Percentiles rank a stretch among this genome's conserved stretches.
Conservation (phyloP, 2,888 invertebrate genomes). For the Aspidiotus destructor region DNA sequence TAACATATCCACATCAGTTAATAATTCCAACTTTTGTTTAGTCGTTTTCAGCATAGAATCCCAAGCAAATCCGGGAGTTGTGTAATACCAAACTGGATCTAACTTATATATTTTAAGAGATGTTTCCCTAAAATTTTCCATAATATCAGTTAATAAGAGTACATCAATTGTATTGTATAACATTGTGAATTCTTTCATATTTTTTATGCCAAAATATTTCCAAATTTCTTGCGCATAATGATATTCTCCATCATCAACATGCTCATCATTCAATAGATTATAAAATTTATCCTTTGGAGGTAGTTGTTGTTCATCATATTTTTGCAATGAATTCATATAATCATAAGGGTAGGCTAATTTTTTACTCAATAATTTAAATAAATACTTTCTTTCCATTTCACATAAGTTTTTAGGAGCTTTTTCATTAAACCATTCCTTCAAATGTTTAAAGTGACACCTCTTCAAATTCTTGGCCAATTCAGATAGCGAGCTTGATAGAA, state of each 20-base stretch:
- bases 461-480: conserved; percentile 13
- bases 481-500: conserved; percentile 19
- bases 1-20: conserved; percentile 21
- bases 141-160: conserved; percentile 10
- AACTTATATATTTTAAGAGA: conserved; percentile 23
- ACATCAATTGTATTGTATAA: conserved; percentile 18
- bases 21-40: conserved; percentile 23
- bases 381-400: conserved; percentile 33
- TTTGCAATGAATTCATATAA: conserved; percentile 13
- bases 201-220: conserved; percentile 15
- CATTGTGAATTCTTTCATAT: conserved; percentile 19
- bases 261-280: conserved; percentile 24
- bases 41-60: conserved; percentile 22
- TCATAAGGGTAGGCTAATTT: conserved; percentile 10
- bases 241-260: conserved; percentile 15
- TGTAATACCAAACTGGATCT: conserved; percentile 28
- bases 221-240: conserved; percentile 24
- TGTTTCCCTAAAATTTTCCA: conserved; percentile 39
- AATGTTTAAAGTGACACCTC: conserved; percentile 18
- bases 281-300: conserved; percentile 10
- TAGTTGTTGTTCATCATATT: conserved; percentile 9
- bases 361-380: conserved; percentile 13
- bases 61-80: conserved; percentile 22
- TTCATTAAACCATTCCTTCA: conserved; percentile 22
- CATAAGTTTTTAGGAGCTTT: conserved; percentile 22